phyloP scores from a whole-genome alignment of 2,113 vertebrate species.

The Aptenodytes patagonicus region DNA sequence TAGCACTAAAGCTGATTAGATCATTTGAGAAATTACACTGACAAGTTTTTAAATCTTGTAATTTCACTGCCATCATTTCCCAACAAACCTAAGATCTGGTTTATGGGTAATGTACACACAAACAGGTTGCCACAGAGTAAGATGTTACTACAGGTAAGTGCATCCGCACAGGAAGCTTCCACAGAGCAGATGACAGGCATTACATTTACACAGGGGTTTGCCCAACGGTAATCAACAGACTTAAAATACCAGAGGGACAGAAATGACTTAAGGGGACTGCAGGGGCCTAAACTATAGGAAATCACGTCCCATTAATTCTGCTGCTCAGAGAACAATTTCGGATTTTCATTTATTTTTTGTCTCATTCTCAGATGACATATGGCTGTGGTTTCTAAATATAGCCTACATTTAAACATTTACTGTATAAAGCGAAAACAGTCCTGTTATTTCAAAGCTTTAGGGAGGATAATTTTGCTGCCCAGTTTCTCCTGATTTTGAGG shows the following conservation, averaged over 20 bases:
- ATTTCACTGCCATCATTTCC: background rate
- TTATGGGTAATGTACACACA: background rate
- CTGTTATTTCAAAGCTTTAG: background rate
- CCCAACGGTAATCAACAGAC: background rate
- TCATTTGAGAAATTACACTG: background rate
- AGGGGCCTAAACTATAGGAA: background rate
- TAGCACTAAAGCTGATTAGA: background rate
- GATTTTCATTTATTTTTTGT: background rate
- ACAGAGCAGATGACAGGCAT: background rate
- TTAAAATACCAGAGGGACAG: background rate
- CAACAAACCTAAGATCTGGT: fast-evolving
- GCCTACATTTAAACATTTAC: background rate
- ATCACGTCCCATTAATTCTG: background rate
- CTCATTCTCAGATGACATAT: background rate
- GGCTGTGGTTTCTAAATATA: background rate
- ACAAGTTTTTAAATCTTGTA: background rate
- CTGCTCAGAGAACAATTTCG: background rate
- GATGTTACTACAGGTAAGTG: background rate
- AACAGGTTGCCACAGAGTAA: background rate
- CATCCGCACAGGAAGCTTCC: background rate
- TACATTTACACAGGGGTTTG: background rate
- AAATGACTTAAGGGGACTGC: background rate
- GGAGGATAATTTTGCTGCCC: background rate
- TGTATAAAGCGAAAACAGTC: background rate
- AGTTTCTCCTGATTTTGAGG: background rate